A percentile compares a stretch with the other conserved stretches of the same genome.
Conservation (phyloP, 1,140 invertebrate genomes). For the Panagrolaimus sp. region DNA sequence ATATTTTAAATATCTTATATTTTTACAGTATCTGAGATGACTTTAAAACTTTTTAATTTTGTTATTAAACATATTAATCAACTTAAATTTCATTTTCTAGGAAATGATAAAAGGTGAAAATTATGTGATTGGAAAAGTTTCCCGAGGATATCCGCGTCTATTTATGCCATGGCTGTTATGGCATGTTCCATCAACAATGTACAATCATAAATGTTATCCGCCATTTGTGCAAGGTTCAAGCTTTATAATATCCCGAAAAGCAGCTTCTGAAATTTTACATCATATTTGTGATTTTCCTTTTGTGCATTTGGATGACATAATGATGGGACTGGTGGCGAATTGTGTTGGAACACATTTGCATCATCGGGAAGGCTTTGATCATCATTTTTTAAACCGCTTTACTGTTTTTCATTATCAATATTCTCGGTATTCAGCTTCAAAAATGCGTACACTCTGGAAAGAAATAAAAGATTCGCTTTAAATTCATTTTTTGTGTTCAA, state of each 20-base stretch:
- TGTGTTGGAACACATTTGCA: constrained; percentile 46
- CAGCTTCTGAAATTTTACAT: constrained; percentile 37
- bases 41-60: too few species aligned
- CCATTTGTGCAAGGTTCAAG: constrained; percentile 56
- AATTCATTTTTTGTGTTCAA: constrained; percentile 19
- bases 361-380: constrained; percentile 56
- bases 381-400: constrained; percentile 47
- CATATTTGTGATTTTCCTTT: constrained; percentile 55
- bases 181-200: constrained; percentile 51
- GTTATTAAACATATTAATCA: too few species aligned
- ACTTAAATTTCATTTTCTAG: too few species aligned
- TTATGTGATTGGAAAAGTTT: constrained; percentile 56
- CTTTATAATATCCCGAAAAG: constrained; percentile 37
- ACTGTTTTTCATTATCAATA: constrained; percentile 59
- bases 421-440: constrained; percentile 39
- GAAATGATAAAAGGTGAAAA: too few species aligned
- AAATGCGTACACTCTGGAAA: constrained; percentile 32
- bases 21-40: too few species aligned
- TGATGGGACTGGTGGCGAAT: constrained; percentile 56
- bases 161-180: constrained; percentile 57
- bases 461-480: constrained; percentile 12
- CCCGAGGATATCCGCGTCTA: constrained; percentile 55
- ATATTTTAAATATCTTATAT: too few species aligned
- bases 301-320: constrained; percentile 54
- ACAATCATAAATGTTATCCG: constrained; percentile 57